Evolutionary conservation across 2,113 vertebrate species (phyloP).

Genomic region (Eudorcas thomsonii): DNA sequence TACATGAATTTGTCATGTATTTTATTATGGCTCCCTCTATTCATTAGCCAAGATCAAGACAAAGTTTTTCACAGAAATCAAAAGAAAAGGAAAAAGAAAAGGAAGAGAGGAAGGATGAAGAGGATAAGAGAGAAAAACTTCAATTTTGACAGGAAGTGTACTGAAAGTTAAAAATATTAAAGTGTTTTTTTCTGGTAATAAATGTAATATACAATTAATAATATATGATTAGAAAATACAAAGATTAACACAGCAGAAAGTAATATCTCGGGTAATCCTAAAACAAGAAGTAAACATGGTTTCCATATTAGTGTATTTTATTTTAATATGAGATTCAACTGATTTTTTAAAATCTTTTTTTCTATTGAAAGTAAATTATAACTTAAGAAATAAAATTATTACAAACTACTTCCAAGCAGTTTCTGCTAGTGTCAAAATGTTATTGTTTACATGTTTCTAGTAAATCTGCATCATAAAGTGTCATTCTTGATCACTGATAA

Average conservation of each 20-base stretch:
- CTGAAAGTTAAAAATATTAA: background rate
- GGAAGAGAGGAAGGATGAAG: fast-evolving
- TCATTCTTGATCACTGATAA: background rate
- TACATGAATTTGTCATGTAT: background rate
- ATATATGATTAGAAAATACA: background rate
- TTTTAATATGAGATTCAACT: background rate
- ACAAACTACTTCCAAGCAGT: background rate
- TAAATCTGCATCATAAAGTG: background rate
- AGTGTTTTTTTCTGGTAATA: background rate
- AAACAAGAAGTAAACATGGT: background rate
- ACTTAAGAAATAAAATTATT: background rate
- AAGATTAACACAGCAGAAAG: background rate
- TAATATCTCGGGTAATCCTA: background rate
- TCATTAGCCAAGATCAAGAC: background rate
- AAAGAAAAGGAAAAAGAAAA: background rate
- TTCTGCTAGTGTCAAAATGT: background rate
- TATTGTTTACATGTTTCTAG: background rate
- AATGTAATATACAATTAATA: background rate
- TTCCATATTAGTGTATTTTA: background rate
- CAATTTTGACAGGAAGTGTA: background rate
- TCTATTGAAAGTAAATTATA: background rate
- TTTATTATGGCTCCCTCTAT: background rate
- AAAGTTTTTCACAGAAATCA: background rate
- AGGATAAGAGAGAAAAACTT: background rate
- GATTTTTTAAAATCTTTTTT: background rate